phyloP scores from a whole-genome alignment of 2,888 invertebrate species.

The Drosophila cracens region DNA sequence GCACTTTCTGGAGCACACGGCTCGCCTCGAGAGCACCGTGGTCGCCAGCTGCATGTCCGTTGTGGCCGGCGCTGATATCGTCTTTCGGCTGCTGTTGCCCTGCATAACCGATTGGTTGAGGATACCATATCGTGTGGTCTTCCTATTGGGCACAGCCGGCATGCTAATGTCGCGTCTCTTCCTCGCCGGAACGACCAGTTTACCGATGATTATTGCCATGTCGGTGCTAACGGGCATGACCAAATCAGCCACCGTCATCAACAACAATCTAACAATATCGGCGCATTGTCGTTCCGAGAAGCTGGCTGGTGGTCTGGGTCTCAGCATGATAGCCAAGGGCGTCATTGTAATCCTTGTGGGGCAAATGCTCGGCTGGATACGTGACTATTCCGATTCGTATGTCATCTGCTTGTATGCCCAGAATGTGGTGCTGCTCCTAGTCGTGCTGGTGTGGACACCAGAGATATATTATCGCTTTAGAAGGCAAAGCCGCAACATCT shows the following conservation, averaged over 20 bases:
- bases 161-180: constrained; percentile 87
- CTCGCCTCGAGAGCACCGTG: constrained; percentile 85
- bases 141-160: constrained; percentile 87
- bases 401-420: constrained; percentile 88
- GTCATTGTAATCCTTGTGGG: constrained; percentile 89
- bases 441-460: constrained; percentile 87
- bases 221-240: constrained; percentile 89
- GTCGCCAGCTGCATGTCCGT: constrained; percentile 90
- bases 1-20: constrained; percentile 86
- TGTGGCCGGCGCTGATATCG: constrained; percentile 89
- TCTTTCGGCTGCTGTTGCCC: constrained; percentile 88
- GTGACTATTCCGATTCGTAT: constrained; percentile 89
- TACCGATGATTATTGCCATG: constrained; percentile 86
- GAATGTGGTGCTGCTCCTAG: constrained; percentile 86
- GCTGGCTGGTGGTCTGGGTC: constrained; percentile 89
- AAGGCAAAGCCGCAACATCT: constrained; percentile 67
- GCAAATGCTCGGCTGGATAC: constrained; percentile 88
- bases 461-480: constrained; percentile 86
- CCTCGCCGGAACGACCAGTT: constrained; percentile 86
- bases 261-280: constrained; percentile 89
- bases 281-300: constrained; percentile 87
- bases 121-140: constrained; percentile 88
- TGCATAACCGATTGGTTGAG: constrained; percentile 87
- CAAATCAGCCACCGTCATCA: constrained; percentile 90
- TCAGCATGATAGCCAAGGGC: constrained; percentile 91